Base-by-base conservation (phyloP, 1,140 invertebrate genomes). In the Drosophila ficusphila region DNA sequence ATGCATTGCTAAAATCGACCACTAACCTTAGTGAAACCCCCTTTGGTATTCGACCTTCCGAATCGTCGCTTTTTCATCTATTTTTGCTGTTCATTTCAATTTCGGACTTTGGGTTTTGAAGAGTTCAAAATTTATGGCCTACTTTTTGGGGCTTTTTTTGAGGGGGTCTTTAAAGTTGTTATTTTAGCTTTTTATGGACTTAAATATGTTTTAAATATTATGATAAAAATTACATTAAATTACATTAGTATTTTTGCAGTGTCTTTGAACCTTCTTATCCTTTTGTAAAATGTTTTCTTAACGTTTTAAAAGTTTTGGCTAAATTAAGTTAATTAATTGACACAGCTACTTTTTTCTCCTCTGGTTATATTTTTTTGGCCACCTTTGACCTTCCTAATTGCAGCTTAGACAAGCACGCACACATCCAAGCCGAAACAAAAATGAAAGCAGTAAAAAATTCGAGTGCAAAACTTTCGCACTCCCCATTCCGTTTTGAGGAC, bases 1-100 rank as follows among this genome's bases (percentile, higher is more conserved):
- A 83, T 83, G 79, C 79, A 76, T 83, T 83, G 71, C 79, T 68
- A 64, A 76, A 73, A 53, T 25, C 57, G n/a, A 49, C 56, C 68
- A 64, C 54, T 4, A 31, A 27, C 41, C 39, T 47, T 6, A 33
- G 38, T 25, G 8, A 21, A 46, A 19, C 12, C 12, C 12, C 11
- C 38, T n/a, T 2, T 18, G 65, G 18, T 18, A 21, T 27, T 19
- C 44, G 8, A 11, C 39, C 25, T 23, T 16, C 14, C 11, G 9
- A 21, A 21, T 5, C n/a, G 42, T 3, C 5, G 1, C 1, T 14
- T 21, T 47, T 14, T 18, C 42, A 25, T 21, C 1, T 6, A 12
- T 27, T 29, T 12, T 52, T 4, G 18, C n/a, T 36, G 18, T 52
- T 23, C 21, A 16, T 34, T 34, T 23, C 11, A 29, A 51, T 29